A percentile compares a stretch with the other conserved stretches of the same genome.
These are phyloP conservation scores for Lycophotia porphyrea DNA, from an alignment of 2,888 invertebrate genomes.

Conservation along the genomic window DNA sequence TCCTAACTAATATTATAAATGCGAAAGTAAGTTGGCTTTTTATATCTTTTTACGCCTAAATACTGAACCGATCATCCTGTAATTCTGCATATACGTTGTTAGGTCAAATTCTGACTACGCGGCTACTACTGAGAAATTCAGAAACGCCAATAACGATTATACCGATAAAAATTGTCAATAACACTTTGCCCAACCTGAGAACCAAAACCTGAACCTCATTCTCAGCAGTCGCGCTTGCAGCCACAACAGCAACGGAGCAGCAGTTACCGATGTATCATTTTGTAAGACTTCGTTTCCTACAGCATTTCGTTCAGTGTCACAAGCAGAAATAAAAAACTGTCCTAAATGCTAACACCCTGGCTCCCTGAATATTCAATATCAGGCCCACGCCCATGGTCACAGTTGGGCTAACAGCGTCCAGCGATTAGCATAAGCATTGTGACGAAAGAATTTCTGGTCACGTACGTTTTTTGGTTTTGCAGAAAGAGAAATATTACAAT, in stretches of 20 bases:
- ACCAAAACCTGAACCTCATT: not conserved
- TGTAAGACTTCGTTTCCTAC: not conserved
- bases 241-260: not conserved
- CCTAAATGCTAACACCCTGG: constrained; percentile 34
- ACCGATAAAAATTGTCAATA: not conserved
- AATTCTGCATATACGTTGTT: too few relatives aligned
- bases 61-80: too few relatives aligned
- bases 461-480: constrained; percentile 30
- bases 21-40: too few relatives aligned
- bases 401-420: constrained; percentile 59
- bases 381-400: constrained; percentile 39
- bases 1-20: too few relatives aligned
- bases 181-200: not conserved
- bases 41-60: too few relatives aligned
- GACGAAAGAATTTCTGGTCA: constrained; percentile 44
- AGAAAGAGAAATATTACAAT: constrained; percentile 24
- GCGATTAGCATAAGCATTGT: constrained; percentile 37
- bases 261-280: not conserved
- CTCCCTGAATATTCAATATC: constrained; percentile 63
- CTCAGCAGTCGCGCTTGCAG: not conserved
- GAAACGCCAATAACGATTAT: not conserved
- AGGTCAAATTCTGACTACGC: not conserved
- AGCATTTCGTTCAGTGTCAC: not conserved
- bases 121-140: not conserved
- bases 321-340: constrained; percentile 7